Evolutionary conservation across 2,888 invertebrate genomes (phyloP).

Genomic region (Hydrotaea cyrtoneurina): DNA sequence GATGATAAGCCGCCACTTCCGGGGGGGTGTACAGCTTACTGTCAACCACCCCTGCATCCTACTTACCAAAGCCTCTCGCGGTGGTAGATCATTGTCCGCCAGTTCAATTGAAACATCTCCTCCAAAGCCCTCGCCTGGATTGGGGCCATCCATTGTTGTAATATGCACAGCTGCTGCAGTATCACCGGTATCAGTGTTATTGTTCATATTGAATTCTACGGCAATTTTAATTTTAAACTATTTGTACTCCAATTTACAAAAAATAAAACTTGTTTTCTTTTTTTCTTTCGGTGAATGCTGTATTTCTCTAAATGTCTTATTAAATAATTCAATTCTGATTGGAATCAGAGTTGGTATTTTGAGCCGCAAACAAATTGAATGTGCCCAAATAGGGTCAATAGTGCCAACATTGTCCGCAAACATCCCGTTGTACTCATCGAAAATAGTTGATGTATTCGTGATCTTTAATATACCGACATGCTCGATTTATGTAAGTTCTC

Average conservation of each 20-base stretch:
- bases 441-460: no score
- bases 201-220: slow-evolving; percentile 79
- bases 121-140: slow-evolving; percentile 30
- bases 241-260: no score
- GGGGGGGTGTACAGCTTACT: neutral
- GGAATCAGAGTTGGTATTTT: no score
- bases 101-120: slow-evolving; percentile 30
- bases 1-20: neutral
- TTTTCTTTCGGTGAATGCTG: neutral
- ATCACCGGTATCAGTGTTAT: slow-evolving; percentile 76
- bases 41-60: neutral
- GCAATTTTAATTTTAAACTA: slow-evolving; percentile 77
- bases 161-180: slow-evolving; percentile 72
- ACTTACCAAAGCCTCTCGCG: slow-evolving; percentile 79
- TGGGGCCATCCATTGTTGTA: slow-evolving; percentile 47
- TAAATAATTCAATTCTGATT: no score
- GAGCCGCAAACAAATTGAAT: no score
- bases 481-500: no score
- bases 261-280: neutral
- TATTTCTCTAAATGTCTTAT: no score
- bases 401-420: no score
- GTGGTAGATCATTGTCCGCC: slow-evolving; percentile 62
- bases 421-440: no score
- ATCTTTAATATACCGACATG: no score
- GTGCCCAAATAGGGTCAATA: no score